Evolutionary conservation across 2,113 vertebrate genomes (phyloP).

Genomic region (Cyanoderma ruficeps): DNA sequence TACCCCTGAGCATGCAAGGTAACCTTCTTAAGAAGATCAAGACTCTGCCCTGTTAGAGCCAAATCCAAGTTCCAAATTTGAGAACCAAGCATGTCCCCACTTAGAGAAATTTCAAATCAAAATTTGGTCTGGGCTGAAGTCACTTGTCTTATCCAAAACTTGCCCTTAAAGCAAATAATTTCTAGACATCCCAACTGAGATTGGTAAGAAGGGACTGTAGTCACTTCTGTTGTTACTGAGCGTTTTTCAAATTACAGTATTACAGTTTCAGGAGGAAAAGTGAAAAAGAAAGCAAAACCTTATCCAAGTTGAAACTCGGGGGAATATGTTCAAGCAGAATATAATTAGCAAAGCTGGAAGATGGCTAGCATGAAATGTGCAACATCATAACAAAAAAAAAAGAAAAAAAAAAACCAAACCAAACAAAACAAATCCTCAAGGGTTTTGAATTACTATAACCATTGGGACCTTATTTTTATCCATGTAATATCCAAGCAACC

Average conservation of each 20-base stretch:
- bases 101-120: not conserved
- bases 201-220: not conserved
- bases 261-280: not conserved
- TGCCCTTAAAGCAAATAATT: not conserved
- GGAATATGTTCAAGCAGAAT: not conserved
- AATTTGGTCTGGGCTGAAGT: not conserved
- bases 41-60: not conserved
- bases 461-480: not conserved
- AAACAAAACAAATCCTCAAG: not conserved
- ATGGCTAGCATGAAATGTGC: not conserved
- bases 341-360: not conserved
- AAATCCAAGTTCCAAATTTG: not conserved
- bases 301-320: not conserved
- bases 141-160: not conserved
- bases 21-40: not conserved
- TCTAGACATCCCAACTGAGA: not conserved
- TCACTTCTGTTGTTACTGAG: not conserved
- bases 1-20: not conserved
- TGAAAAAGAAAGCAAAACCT: not conserved
- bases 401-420: no score
- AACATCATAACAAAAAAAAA: not conserved
- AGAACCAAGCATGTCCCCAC: not conserved
- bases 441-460: not conserved
- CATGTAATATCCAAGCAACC: not conserved
- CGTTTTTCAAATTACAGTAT: not conserved